These are phyloP conservation scores for Perca fluviatilis DNA, from an alignment of 2,113 vertebrate species.

Conservation along the genomic window DNA sequence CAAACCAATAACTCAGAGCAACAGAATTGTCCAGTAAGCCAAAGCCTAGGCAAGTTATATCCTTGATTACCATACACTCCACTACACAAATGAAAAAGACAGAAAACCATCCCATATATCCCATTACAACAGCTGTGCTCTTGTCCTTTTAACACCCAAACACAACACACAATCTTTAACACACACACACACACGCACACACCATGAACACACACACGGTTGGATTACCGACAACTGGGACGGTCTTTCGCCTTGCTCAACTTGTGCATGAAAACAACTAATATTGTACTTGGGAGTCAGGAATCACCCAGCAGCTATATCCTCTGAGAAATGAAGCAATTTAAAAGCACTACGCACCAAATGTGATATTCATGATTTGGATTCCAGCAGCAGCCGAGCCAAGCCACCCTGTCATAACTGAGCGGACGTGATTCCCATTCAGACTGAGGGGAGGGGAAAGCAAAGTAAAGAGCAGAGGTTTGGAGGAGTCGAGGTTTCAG, in stretches of 20 bases:
- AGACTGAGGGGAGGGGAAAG: conserved; percentile 18
- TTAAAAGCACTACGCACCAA: conserved; percentile 80
- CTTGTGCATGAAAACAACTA: conserved; percentile 70
- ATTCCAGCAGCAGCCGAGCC: conserved; percentile 71
- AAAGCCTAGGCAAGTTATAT: conserved; percentile 19
- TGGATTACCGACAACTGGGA: conserved; percentile 58
- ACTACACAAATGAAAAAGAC: conserved; percentile 23
- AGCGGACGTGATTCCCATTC: conserved; percentile 71
- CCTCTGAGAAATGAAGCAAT: conserved; percentile 82
- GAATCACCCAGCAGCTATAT: conserved; percentile 72
- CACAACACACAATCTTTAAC: conserved; percentile 21
- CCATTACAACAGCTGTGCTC: conserved; percentile 23
- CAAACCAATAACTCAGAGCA: conserved; percentile 22
- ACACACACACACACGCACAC: conserved; percentile 15
- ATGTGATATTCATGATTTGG: conserved; percentile 84
- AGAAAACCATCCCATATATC: conserved; percentile 19
- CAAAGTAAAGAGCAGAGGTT: conserved; percentile 22
- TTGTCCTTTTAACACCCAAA: conserved; percentile 32
- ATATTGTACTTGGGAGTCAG: conserved; percentile 67
- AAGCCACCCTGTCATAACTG: conserved; percentile 74
- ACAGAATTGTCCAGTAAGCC: not conserved
- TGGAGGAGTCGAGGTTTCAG: conserved; percentile 26
- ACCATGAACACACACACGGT: conserved; percentile 3
- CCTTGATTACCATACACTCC: conserved; percentile 27
- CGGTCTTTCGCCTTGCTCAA: conserved; percentile 50